These are phyloP conservation scores for Notodonta ziczac DNA, from an alignment of 2,888 invertebrate species.

Conservation along the genomic window DNA sequence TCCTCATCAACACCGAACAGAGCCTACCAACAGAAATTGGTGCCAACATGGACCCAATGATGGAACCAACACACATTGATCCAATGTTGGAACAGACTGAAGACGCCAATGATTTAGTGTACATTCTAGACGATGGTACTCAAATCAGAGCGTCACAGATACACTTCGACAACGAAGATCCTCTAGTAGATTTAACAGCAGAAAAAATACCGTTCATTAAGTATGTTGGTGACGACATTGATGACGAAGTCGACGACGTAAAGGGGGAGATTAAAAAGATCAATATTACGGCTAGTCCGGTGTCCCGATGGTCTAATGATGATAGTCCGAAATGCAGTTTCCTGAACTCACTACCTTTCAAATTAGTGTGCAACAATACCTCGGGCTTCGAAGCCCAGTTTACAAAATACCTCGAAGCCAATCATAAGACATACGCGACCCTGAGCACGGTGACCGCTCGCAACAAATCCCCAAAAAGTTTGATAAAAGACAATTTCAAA, in stretches of 20 bases:
- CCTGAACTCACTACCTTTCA: slow-evolving; percentile 70
- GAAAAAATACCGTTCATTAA: slow-evolving; percentile 74
- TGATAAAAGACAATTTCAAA: slow-evolving; percentile 57
- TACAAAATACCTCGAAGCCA: slow-evolving; percentile 66
- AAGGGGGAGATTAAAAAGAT: slow-evolving; percentile 54
- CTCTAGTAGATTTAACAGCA: slow-evolving; percentile 63
- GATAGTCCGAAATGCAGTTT: slow-evolving; percentile 66
- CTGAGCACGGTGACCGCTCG: slow-evolving; percentile 54
- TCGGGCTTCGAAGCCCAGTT: slow-evolving; percentile 73
- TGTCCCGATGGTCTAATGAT: slow-evolving; percentile 52
- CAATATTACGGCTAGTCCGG: slow-evolving; percentile 70
- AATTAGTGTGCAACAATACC: slow-evolving; percentile 67
- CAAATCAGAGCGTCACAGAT: slow-evolving; percentile 78
- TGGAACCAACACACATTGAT: slow-evolving; percentile 47
- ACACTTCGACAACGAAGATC: slow-evolving; percentile 78
- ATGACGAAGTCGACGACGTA: slow-evolving; percentile 44
- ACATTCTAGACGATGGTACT: slow-evolving; percentile 75
- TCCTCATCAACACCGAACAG: slow-evolving; percentile 65
- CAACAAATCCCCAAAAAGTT: slow-evolving; percentile 65
- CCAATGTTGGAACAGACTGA: slow-evolving; percentile 49
- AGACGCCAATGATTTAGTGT: slow-evolving; percentile 55
- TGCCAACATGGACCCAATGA: slow-evolving; percentile 45
- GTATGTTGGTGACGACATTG: slow-evolving; percentile 51
- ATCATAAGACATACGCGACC: slow-evolving; percentile 59
- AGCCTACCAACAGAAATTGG: slow-evolving; percentile 33